These are phyloP conservation scores for Erythrocebus patas DNA, from an alignment of 2,113 vertebrate species.

Conservation along the genomic window DNA sequence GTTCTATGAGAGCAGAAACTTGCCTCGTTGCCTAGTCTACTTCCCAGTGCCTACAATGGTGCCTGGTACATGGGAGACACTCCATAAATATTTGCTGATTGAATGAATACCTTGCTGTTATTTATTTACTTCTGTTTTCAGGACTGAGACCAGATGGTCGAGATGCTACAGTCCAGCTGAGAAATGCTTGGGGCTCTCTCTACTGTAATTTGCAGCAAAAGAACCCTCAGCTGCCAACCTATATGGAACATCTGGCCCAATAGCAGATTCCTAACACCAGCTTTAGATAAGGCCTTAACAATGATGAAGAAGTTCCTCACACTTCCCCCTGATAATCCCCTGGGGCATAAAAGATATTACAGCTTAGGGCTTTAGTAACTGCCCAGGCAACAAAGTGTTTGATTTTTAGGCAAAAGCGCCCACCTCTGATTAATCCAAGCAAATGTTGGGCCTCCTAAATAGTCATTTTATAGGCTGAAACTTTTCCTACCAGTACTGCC, in stretches of 20 bases:
- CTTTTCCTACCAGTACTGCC: background rate
- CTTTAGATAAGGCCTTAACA: background rate
- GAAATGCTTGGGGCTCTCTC: background rate
- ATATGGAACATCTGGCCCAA: background rate
- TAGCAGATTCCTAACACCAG: background rate
- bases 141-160: background rate
- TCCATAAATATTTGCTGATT: conserved; percentile 3
- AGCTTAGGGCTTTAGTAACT: background rate
- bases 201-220: background rate
- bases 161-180: background rate
- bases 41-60: background rate
- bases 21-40: background rate
- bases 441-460: background rate
- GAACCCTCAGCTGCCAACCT: background rate
- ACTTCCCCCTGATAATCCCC: background rate
- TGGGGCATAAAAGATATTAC: background rate
- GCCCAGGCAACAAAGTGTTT: background rate
- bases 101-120: background rate
- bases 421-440: conserved; percentile 5
- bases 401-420: background rate
- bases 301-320: background rate
- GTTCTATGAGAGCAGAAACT: background rate
- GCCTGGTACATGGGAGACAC: background rate
- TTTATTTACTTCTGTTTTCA: background rate
- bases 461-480: background rate